Conservation (phyloP, 2,797 vertebrate species). For the Miichthys miiuy region DNA sequence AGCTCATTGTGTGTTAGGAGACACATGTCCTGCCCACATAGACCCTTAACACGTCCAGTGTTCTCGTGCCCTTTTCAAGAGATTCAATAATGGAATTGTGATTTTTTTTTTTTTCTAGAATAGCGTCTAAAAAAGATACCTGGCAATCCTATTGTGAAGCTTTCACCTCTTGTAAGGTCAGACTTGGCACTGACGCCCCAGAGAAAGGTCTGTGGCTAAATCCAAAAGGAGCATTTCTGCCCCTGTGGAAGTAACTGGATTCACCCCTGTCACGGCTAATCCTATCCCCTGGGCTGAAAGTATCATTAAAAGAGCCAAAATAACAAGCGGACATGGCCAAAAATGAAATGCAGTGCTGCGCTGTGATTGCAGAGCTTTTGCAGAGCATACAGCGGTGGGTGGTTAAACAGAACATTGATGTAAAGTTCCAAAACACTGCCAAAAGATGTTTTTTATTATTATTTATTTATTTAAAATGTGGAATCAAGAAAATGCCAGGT, state of each 20-base stretch:
- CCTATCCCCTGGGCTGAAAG: constrained; percentile 58
- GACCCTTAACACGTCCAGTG: not conserved
- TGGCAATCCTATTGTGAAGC: constrained; percentile 27
- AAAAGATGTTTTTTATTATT: not conserved
- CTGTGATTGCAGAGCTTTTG: constrained; percentile 28
- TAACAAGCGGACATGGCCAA: constrained; percentile 64
- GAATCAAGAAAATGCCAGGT: constrained; percentile 17
- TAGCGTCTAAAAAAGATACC: not conserved
- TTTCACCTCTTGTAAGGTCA: constrained; percentile 42
- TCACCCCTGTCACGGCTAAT: constrained; percentile 67
- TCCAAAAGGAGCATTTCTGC: constrained; percentile 47
- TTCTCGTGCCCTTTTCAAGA: constrained; percentile 13
- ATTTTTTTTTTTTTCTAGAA: constrained; percentile 17
- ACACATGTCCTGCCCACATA: not conserved
- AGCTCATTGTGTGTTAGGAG: not conserved
- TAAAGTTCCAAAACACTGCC: not conserved
- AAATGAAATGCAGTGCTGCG: constrained; percentile 46
- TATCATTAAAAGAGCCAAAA: constrained; percentile 66
- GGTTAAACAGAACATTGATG: constrained; percentile 18
- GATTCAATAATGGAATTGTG: constrained; percentile 13
- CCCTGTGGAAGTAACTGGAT: constrained; percentile 61
- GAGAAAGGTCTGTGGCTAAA: constrained; percentile 36
- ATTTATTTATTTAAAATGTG: constrained; percentile 1
- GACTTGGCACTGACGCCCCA: constrained; percentile 23
- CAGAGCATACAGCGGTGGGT: not conserved